Percentiles rank a stretch among this genome's conserved stretches.
These are phyloP conservation scores for Microcebus lehilahytsara DNA, from an alignment of 2,113 vertebrate species.

Conservation along the genomic window DNA sequence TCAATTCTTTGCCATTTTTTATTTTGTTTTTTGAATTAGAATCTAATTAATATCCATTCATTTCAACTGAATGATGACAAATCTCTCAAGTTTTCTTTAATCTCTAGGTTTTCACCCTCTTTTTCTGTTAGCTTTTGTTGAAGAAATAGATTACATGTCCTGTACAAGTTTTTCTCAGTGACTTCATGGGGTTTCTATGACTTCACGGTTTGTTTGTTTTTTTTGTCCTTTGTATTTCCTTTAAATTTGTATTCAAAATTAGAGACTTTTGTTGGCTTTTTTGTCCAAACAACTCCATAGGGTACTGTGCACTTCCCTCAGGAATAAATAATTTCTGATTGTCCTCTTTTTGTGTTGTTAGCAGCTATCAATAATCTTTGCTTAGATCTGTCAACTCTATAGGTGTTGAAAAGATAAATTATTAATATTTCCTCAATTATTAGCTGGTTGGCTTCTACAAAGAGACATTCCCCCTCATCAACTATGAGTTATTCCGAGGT, in stretches of 20 bases:
- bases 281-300: not conserved
- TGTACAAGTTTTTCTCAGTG: not conserved
- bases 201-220: too few species aligned
- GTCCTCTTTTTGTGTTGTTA: not conserved
- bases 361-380: not conserved
- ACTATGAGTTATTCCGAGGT: not conserved
- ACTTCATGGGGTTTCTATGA: not conserved
- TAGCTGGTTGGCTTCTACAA: not conserved
- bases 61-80: not conserved
- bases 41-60: not conserved
- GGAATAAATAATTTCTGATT: not conserved
- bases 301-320: not conserved
- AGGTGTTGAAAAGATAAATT: slow-evolving; percentile 31
- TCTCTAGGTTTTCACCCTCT: not conserved
- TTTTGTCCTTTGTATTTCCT: not conserved
- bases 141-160: not conserved
- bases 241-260: not conserved
- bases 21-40: not conserved
- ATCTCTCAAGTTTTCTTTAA: not conserved
- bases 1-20: not conserved
- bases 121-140: not conserved
- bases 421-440: slow-evolving; percentile 31
- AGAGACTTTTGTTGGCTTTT: not conserved
- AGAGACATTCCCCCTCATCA: not conserved
- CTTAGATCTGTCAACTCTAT: slow-evolving; percentile 37